Conservation (phyloP, 2,888 invertebrate species). For the Cheilosia vernalis region DNA sequence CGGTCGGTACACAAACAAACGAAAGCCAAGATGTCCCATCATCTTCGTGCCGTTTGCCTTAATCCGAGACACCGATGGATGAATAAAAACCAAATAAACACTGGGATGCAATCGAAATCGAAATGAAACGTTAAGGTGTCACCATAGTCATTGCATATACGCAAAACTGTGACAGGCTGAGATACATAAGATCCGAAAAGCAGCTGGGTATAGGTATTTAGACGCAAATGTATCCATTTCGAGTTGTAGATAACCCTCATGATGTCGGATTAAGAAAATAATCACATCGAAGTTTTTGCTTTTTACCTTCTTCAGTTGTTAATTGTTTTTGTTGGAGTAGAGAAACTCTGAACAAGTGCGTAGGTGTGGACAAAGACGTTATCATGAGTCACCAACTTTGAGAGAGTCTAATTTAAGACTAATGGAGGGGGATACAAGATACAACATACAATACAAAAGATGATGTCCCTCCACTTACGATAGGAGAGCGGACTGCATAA, state of each 20-base stretch:
- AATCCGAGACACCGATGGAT: conserved; percentile 12
- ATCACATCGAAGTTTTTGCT: conserved; percentile 18
- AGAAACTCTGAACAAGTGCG: not conserved
- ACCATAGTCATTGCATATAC: not conserved
- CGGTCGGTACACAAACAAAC: too few species aligned
- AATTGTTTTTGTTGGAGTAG: conserved; percentile 30
- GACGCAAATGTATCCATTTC: conserved; percentile 23
- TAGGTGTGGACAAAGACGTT: too few species aligned
- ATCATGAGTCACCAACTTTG: too few species aligned
- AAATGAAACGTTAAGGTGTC: conserved; percentile 9
- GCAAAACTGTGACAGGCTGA: not conserved
- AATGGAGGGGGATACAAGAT: too few species aligned
- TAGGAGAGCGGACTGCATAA: too few species aligned
- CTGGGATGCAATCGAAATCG: not conserved
- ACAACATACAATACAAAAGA: too few species aligned
- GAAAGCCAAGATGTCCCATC: too few species aligned
- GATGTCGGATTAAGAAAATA: conserved; percentile 43
- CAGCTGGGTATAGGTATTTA: conserved; percentile 1
- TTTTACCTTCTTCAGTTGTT: conserved; percentile 21
- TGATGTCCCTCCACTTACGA: too few species aligned
- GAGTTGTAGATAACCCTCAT: conserved; percentile 15
- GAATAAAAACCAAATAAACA: conserved; percentile 18
- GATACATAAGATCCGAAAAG: conserved; percentile 2
- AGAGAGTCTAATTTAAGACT: too few species aligned
- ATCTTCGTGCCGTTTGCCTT: not conserved